phyloP scores from a whole-genome alignment of 2,888 invertebrate species.

The Xestia ashworthii region DNA sequence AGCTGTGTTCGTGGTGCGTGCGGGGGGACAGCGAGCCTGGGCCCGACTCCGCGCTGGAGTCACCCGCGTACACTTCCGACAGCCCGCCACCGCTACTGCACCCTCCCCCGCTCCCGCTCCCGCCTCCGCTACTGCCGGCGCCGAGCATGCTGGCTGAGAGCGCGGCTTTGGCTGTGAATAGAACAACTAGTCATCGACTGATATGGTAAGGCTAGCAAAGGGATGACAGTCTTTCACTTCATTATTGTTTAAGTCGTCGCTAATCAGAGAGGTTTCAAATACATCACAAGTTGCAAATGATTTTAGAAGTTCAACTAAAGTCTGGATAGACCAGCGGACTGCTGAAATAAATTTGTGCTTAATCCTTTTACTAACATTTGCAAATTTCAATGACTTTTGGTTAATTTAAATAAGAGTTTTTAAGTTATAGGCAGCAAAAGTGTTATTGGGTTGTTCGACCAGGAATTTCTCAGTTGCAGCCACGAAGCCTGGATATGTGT shows the following conservation, averaged over 20 bases:
- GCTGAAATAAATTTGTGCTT: neutral
- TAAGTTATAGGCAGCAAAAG: neutral
- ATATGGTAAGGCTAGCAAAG: too few relatives aligned
- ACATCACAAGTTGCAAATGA: too few relatives aligned
- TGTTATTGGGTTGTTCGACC: neutral
- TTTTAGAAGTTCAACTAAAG: too few relatives aligned
- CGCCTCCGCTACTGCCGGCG: constrained; percentile 72
- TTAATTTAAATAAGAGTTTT: neutral
- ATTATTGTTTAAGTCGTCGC: too few relatives aligned
- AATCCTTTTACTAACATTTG: neutral
- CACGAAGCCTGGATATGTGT: neutral
- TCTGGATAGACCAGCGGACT: too few relatives aligned
- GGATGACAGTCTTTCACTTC: too few relatives aligned
- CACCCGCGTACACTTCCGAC: constrained; percentile 88
- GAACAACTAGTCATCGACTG: neutral
- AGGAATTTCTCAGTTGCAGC: neutral
- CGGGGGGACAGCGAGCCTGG: constrained; percentile 87
- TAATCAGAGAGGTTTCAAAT: too few relatives aligned
- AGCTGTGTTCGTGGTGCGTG: constrained; percentile 88
- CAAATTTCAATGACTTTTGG: neutral
- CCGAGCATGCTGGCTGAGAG: constrained; percentile 59
- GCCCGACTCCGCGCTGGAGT: constrained; percentile 87
- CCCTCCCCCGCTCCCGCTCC: constrained; percentile 78
- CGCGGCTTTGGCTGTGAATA: constrained; percentile 46
- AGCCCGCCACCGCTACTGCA: constrained; percentile 86